Evolutionary conservation across 2,888 invertebrate genomes (phyloP).

Genomic region (Leptopilina drosophilae): DNA sequence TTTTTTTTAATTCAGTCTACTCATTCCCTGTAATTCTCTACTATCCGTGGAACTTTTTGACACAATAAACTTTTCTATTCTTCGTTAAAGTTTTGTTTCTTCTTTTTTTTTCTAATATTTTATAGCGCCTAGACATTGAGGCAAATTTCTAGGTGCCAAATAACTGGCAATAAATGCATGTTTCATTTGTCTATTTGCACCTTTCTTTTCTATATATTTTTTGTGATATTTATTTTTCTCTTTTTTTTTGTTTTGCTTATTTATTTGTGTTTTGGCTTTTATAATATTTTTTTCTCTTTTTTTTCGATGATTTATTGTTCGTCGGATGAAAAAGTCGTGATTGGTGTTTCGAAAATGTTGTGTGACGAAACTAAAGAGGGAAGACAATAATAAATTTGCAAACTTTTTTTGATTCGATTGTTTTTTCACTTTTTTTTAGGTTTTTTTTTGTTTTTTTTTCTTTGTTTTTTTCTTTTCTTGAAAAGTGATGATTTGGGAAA

Average conservation of each 20-base stretch:
- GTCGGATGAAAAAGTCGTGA: conserved; percentile 13
- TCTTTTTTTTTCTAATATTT: conserved; percentile 1
- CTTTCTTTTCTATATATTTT: conserved; percentile 5
- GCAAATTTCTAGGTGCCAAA: conserved; percentile 3
- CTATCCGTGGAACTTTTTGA: conserved; percentile 28
- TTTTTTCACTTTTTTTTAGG: not conserved
- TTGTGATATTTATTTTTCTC: conserved; percentile 30
- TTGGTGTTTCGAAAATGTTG: not conserved
- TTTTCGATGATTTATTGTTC: conserved; percentile 4
- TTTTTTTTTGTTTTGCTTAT: conserved; percentile 9
- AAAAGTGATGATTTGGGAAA: conserved; percentile 5
- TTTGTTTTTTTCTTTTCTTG: too few species aligned
- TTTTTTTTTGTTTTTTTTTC: not conserved
- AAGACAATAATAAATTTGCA: conserved; percentile 30
- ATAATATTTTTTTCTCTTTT: conserved; percentile 3
- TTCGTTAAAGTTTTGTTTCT: conserved; percentile 1
- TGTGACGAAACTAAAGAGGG: conserved; percentile 4
- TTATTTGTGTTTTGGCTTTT: conserved; percentile 10
- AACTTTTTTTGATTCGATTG: conserved; percentile 31
- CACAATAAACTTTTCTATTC: conserved; percentile 27
- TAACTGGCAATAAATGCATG: conserved; percentile 28
- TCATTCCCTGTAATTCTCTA: conserved; percentile 5
- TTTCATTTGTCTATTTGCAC: conserved; percentile 31
- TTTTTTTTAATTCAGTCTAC: not conserved
- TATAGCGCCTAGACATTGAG: conserved; percentile 34